These are phyloP conservation scores for Mesaphorura yosii DNA, from an alignment of 1,140 invertebrate genomes.

Conservation along the genomic window DNA sequence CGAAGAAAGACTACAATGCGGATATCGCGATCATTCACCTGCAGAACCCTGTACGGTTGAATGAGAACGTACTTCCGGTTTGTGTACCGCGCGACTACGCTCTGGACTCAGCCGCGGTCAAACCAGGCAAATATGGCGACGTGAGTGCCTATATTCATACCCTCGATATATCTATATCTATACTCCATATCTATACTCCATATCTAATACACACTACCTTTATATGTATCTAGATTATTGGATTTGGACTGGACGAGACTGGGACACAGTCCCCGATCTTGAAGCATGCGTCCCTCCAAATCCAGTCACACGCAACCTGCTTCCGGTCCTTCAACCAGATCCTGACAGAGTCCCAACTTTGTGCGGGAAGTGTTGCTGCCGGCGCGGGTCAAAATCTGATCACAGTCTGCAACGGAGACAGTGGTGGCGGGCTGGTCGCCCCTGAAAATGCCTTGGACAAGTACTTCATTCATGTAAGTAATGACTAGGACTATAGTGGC, in stretches of 20 bases:
- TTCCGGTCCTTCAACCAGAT: not conserved
- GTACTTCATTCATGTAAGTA: slow-evolving; percentile 1
- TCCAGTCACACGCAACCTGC: not conserved
- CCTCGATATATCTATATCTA: not conserved
- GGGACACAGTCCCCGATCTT: too few species aligned
- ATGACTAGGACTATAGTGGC: not conserved
- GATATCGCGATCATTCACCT: not conserved
- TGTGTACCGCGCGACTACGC: not conserved
- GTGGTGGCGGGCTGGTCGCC: not conserved
- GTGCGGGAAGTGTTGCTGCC: not conserved
- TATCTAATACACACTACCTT: not conserved
- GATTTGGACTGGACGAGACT: not conserved
- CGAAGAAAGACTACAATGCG: not conserved
- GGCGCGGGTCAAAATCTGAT: not conserved
- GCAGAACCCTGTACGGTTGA: not conserved
- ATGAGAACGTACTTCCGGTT: not conserved
- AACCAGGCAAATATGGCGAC: not conserved
- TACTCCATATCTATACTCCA: too few species aligned
- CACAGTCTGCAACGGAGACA: not conserved
- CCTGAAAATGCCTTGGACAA: not conserved
- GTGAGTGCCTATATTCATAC: not conserved
- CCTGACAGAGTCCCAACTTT: not conserved
- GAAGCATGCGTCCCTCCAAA: not conserved
- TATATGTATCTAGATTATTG: not conserved
- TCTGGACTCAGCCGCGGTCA: not conserved